phyloP scores from a whole-genome alignment of 2,113 vertebrate species.

The Microcebus jonahi region DNA sequence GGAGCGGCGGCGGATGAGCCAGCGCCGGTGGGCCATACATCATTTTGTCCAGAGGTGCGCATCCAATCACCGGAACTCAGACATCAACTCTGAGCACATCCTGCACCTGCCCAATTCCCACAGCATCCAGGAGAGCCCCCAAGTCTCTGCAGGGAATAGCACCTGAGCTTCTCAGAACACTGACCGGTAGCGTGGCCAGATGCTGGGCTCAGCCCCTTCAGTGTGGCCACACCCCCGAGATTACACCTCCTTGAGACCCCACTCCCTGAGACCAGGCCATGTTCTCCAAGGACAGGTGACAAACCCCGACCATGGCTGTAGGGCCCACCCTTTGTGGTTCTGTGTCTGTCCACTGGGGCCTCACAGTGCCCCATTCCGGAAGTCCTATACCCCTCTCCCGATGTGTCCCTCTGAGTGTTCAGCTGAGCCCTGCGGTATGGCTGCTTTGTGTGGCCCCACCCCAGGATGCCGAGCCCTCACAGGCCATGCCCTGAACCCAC shows the following conservation, averaged over 20 bases:
- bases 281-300: background rate
- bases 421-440: rapidly evolving
- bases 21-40: background rate
- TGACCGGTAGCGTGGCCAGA: background rate
- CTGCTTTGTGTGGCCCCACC: background rate
- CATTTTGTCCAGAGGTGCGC: rapidly evolving
- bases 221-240: background rate
- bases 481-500: background rate
- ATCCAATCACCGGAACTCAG: rapidly evolving
- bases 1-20: background rate
- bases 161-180: background rate
- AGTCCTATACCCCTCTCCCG: rapidly evolving
- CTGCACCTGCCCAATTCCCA: rapidly evolving
- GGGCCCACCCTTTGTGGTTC: background rate
- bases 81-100: rapidly evolving
- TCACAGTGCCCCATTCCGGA: background rate
- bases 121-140: rapidly evolving
- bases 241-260: background rate
- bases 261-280: background rate
- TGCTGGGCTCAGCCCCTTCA: background rate
- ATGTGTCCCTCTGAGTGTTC: background rate
- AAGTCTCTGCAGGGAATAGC: too few species aligned
- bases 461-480: rapidly evolving
- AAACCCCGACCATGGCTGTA: background rate
- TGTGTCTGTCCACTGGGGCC: background rate